These are phyloP conservation scores for Brevimyrus niger DNA, from an alignment of 2,113 vertebrate species.

Conservation along the genomic window DNA sequence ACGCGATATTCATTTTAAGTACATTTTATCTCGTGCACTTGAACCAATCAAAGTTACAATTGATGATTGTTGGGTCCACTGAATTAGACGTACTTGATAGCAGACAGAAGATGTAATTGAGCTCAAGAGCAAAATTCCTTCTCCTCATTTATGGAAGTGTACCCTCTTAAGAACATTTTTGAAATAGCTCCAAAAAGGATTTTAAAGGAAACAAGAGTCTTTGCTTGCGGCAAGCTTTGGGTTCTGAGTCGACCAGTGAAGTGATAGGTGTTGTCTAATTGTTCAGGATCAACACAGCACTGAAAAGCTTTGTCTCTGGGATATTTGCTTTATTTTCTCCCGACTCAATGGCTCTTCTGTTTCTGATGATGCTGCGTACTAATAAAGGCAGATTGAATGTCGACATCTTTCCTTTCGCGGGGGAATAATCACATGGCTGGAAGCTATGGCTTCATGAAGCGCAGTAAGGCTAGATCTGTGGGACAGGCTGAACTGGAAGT, in stretches of 20 bases:
- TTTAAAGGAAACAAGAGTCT: constrained; percentile 39
- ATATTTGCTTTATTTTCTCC: neutral
- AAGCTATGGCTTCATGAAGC: neutral
- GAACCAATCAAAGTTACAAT: constrained; percentile 4
- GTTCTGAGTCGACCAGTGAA: constrained; percentile 17
- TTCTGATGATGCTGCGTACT: neutral
- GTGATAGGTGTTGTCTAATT: constrained; percentile 16
- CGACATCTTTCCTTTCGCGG: neutral
- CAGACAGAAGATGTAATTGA: constrained; percentile 18
- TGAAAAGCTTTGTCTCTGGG: neutral
- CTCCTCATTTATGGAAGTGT: constrained; percentile 16
- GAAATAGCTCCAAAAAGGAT: constrained; percentile 38
- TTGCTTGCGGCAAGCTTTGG: constrained; percentile 16
- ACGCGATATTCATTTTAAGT: neutral
- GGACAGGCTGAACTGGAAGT: neutral
- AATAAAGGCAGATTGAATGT: constrained; percentile 15
- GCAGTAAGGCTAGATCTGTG: constrained; percentile 7
- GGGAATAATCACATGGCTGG: neutral
- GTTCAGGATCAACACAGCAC: constrained; percentile 3
- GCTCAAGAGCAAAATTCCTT: constrained; percentile 11
- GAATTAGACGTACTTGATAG: constrained; percentile 28
- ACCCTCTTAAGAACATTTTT: constrained; percentile 37
- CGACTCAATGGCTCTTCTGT: neutral
- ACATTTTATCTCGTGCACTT: neutral
- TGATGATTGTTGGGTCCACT: neutral